These are phyloP conservation scores for Perccottus glenii DNA, from an alignment of 2,113 vertebrate species.

Conservation along the genomic window DNA sequence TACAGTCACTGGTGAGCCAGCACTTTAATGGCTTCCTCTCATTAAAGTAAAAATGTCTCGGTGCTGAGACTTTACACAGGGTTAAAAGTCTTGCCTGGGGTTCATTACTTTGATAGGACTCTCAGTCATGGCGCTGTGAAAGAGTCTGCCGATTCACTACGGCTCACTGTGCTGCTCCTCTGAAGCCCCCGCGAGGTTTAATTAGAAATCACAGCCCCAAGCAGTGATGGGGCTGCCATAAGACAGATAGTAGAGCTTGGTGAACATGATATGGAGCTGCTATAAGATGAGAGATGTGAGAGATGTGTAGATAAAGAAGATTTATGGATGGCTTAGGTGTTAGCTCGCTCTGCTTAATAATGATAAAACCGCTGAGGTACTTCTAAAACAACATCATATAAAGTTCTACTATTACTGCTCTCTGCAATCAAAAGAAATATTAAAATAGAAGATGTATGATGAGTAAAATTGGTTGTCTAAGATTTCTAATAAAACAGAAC, in stretches of 20 bases:
- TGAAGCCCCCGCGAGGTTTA: conserved; percentile 60
- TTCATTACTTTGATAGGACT: conserved; percentile 61
- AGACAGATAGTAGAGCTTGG: background rate
- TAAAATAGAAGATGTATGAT: background rate
- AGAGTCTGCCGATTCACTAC: conserved; percentile 46
- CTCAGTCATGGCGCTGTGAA: conserved; percentile 36
- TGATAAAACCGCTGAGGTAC: background rate
- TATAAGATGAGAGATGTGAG: conserved; percentile 11
- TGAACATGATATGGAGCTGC: conserved; percentile 1
- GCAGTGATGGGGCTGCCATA: conserved; percentile 17
- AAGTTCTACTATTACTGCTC: background rate
- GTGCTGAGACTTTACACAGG: conserved; percentile 41
- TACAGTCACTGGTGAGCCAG: conserved; percentile 38
- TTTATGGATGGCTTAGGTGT: background rate
- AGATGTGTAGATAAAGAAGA: background rate
- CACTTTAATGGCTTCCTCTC: conserved; percentile 64
- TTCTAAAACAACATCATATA: background rate
- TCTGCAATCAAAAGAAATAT: background rate
- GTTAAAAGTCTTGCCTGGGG: conserved; percentile 52
- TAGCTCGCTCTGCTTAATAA: background rate
- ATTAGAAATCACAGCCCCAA: conserved; percentile 58
- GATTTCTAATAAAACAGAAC: too few species aligned
- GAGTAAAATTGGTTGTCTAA: too few species aligned
- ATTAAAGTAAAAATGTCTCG: conserved; percentile 55
- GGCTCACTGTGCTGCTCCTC: conserved; percentile 32